Evolutionary conservation across 2,888 invertebrate species (phyloP).

Genomic region (Onchidella celtica): DNA sequence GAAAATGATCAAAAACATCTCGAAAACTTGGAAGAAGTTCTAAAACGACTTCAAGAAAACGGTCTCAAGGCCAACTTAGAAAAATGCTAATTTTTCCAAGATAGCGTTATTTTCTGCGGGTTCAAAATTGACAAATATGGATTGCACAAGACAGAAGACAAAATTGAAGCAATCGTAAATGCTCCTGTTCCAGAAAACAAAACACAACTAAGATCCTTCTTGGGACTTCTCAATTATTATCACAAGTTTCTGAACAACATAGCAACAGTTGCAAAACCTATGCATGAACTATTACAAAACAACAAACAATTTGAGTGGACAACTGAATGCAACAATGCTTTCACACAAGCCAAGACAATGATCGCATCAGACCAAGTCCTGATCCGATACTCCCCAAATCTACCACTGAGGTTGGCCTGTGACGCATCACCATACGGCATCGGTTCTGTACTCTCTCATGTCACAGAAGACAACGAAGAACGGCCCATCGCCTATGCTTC

Average conservation of each 20-base stretch:
- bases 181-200: slow-evolving; percentile 62
- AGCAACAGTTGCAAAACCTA: slow-evolving; percentile 19
- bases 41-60: background rate
- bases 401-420: slow-evolving; percentile 69
- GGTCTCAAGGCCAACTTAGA: background rate
- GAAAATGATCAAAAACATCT: slow-evolving; percentile 50
- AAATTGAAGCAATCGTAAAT: slow-evolving; percentile 59
- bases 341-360: slow-evolving; percentile 56
- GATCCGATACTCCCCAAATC: slow-evolving; percentile 60
- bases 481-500: slow-evolving; percentile 45
- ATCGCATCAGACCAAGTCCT: slow-evolving; percentile 58
- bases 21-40: background rate
- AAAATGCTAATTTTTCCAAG: background rate
- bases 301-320: slow-evolving; percentile 55
- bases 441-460: slow-evolving; percentile 60
- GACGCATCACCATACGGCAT: slow-evolving; percentile 77
- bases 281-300: slow-evolving; percentile 49
- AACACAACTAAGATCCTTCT: slow-evolving; percentile 53
- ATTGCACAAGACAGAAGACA: slow-evolving; percentile 55
- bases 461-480: slow-evolving; percentile 38
- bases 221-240: slow-evolving; percentile 52
- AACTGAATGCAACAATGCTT: slow-evolving; percentile 43
- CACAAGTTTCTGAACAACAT: background rate
- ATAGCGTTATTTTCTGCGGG: slow-evolving; percentile 36
- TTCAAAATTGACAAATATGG: slow-evolving; percentile 36